Evolutionary conservation across 2,888 invertebrate genomes (phyloP), one percentile per base, ranked within the genome.

Genomic region (Calameuta pallipes): DNA sequence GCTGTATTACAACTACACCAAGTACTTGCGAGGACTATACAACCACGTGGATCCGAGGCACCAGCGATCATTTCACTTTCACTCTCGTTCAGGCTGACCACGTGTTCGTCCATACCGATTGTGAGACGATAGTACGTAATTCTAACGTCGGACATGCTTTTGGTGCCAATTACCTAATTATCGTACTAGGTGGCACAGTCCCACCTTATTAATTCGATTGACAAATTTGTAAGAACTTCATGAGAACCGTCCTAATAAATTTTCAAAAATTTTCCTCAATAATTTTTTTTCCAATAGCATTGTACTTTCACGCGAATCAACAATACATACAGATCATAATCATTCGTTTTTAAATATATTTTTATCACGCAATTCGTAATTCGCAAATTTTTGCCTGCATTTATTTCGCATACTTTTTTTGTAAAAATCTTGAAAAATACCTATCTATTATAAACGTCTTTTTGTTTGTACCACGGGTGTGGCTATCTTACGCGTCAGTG

Each of bases 61-160:
- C 75, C 80, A 70, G 76, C 80, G 80, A 83, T 86, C 83, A 56
- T 82, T 84, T 86, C 83, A 87, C 87, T 87, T 87, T 87, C 87
- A 87, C 87, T 85, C 82, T 76, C 74, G 69, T 56, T 69, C 30
- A 36, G 68, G 71, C 80, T 77, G 56, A 80, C 83, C 85, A 86
- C 85, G 85, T 86, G 85, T 76, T 82, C 75, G 78, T 79, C 75
- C 41, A 33, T 41, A 76, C 23, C 73, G 56, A 56, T 56, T 56
- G 56, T 56, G 56, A 56, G 75, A 69, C 74, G 70, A 74, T 71
- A 73, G 77, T 79, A 79, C 80, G 76, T 81, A 83, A 81, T 82
- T 76, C 80, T 56, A 37, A 36, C 75, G 68, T 56, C 56, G 56
- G 69, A 34, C 33, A 74, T 41, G 31, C 69, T 35, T 56, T 35